These are phyloP conservation scores for Prosapia bicincta DNA, from an alignment of 2,888 invertebrate species.

Conservation along the genomic window DNA sequence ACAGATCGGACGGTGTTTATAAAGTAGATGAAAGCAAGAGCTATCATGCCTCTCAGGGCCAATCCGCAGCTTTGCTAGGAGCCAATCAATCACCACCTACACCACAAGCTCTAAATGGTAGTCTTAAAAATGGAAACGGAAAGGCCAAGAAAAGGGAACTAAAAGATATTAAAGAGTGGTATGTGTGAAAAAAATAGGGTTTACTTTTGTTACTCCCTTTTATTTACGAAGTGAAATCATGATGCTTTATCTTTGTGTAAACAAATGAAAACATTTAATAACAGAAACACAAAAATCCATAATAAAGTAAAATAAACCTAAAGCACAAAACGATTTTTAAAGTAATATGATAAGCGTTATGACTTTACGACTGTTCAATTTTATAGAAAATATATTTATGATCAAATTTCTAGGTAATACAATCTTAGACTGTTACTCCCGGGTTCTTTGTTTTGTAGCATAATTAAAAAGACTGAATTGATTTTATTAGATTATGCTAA, in stretches of 20 bases:
- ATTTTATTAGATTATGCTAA: background rate
- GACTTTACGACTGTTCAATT: background rate
- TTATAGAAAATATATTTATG: background rate
- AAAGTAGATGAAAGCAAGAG: constrained; percentile 87
- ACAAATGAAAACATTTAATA: background rate
- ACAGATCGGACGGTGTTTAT: constrained; percentile 83
- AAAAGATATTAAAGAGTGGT: constrained; percentile 96
- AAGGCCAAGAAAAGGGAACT: constrained; percentile 67
- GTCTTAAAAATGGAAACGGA: constrained; percentile 48
- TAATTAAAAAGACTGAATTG: background rate
- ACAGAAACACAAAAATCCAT: background rate
- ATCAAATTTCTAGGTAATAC: background rate
- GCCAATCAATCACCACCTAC: constrained; percentile 46
- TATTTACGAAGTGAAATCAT: background rate
- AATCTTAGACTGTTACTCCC: background rate
- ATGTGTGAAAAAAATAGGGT: constrained; percentile 61
- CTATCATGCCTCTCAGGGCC: constrained; percentile 66
- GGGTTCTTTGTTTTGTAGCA: background rate
- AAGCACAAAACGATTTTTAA: background rate
- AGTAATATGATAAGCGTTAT: background rate
- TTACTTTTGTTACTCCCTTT: background rate
- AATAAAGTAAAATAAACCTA: background rate
- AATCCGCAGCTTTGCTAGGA: constrained; percentile 67
- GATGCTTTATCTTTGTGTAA: background rate
- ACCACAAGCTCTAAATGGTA: constrained; percentile 46